phyloP scores from a whole-genome alignment of 1,140 invertebrate species.

The Cheumatopsyche charites region DNA sequence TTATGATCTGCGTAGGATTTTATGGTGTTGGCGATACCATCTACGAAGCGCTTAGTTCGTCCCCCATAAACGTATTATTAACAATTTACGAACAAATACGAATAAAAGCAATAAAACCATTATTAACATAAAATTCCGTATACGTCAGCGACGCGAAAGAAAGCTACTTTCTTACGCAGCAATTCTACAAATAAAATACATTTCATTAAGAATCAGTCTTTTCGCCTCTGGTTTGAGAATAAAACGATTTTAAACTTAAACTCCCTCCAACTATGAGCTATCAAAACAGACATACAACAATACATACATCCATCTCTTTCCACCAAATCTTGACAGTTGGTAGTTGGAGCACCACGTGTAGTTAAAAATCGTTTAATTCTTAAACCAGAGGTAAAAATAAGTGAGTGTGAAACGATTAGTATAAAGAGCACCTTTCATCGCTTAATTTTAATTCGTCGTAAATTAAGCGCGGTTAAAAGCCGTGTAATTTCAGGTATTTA shows the following conservation, averaged over 20 bases:
- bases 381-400: too few species aligned
- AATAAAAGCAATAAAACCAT: conserved; percentile 8
- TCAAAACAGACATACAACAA: too few species aligned
- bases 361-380: too few species aligned
- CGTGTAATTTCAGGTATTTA: conserved; percentile 46
- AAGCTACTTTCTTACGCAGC: too few species aligned
- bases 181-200: neutral
- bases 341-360: too few species aligned
- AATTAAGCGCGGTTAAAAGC: conserved; percentile 46
- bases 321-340: too few species aligned
- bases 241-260: too few species aligned
- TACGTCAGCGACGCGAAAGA: neutral
- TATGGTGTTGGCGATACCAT: conserved; percentile 29
- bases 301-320: too few species aligned
- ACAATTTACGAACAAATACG: conserved; percentile 9
- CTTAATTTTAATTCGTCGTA: conserved; percentile 25
- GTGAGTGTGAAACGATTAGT: too few species aligned
- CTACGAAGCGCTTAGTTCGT: neutral
- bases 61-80: conserved; percentile 9
- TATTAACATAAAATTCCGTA: neutral
- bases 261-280: too few species aligned
- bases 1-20: conserved; percentile 31
- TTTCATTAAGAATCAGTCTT: too few species aligned
- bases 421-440: conserved; percentile 4
- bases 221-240: too few species aligned